Evolutionary conservation across 2,888 invertebrate species (phyloP).

Genomic region (Priocnemis perturbator): DNA sequence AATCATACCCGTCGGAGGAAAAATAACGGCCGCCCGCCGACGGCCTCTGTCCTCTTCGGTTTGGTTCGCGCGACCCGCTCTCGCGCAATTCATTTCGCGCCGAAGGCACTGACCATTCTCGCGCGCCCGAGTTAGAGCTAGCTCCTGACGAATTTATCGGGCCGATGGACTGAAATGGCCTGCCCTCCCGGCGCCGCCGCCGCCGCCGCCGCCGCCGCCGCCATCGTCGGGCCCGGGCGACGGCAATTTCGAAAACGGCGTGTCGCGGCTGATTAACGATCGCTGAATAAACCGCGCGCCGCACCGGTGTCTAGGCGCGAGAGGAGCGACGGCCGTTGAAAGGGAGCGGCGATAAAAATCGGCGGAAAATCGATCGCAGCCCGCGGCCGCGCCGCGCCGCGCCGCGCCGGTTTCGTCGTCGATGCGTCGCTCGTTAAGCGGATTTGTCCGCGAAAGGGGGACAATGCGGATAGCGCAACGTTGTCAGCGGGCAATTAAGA

Average conservation of each 20-base stretch:
- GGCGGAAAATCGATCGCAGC: not conserved
- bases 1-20: too few relatives aligned
- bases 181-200: too few relatives aligned
- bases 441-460: not conserved
- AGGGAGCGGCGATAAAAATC: constrained; percentile 4
- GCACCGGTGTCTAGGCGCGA: not conserved
- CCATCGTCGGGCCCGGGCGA: not conserved
- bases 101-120: not conserved
- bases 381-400: too few relatives aligned
- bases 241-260: constrained; percentile 14
- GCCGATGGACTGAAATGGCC: constrained; percentile 13
- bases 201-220: too few relatives aligned
- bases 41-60: too few relatives aligned
- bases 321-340: not conserved
- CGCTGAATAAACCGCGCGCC: constrained; percentile 8
- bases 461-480: constrained; percentile 3
- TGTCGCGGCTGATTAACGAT: constrained; percentile 13
- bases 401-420: not conserved
- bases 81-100: not conserved
- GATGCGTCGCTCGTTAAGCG: constrained; percentile 7
- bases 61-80: too few relatives aligned
- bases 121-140: too few relatives aligned
- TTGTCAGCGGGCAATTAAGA: constrained; percentile 44
- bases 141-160: constrained; percentile 14
- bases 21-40: too few relatives aligned